These are phyloP conservation scores for Caenorhabditis doughertyi DNA, from an alignment of 2,888 invertebrate species.

Conservation along the genomic window DNA sequence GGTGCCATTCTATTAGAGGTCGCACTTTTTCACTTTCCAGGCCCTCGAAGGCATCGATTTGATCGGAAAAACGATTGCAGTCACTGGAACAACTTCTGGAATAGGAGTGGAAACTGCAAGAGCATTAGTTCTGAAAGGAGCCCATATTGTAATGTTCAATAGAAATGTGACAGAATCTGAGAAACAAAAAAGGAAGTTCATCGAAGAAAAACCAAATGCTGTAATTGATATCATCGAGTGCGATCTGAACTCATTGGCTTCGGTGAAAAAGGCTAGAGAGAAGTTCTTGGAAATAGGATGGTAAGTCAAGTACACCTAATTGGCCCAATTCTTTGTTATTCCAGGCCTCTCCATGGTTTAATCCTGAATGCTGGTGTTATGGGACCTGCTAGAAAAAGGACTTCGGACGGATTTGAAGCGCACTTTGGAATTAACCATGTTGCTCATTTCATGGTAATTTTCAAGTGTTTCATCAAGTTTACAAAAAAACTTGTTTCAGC, in stretches of 20 bases:
- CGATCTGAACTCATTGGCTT: constrained; percentile 84
- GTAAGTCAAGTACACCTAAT: constrained; percentile 78
- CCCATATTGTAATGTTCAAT: constrained; percentile 92
- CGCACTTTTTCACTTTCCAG: no score
- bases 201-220: constrained; percentile 69
- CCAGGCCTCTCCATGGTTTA: constrained; percentile 84
- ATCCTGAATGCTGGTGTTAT: constrained; percentile 85
- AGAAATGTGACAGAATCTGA: constrained; percentile 87
- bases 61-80: constrained; percentile 71
- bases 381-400: constrained; percentile 82
- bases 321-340: not conserved
- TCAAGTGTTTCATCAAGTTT: constrained; percentile 6
- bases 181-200: constrained; percentile 88
- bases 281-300: constrained; percentile 80
- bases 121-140: constrained; percentile 83
- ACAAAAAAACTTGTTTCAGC: not conserved
- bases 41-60: constrained; percentile 68
- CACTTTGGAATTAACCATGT: constrained; percentile 89
- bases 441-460: constrained; percentile 85
- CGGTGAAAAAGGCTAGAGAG: constrained; percentile 83
- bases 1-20: no score
- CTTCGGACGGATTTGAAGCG: constrained; percentile 84
- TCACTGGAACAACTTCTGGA: constrained; percentile 76
- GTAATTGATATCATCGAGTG: constrained; percentile 83
- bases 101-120: constrained; percentile 76